Percentiles rank a stretch among this genome's conserved stretches.
Conservation (phyloP, 2,888 invertebrate genomes). For the Meganola albula region DNA sequence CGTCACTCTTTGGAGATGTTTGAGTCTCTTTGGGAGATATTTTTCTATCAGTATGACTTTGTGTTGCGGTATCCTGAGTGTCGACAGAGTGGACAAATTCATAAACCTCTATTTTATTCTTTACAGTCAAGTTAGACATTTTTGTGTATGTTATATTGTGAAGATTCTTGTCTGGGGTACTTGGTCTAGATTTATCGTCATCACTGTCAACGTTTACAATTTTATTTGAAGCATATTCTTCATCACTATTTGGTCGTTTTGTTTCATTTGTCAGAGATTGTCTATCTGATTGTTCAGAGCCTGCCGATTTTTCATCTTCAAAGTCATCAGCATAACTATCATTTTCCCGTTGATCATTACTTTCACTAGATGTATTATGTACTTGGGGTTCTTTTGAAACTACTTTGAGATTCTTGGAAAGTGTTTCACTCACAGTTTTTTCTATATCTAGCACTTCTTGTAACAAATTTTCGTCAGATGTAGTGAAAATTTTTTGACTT, state of each 20-base stretch:
- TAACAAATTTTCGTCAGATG: constrained; percentile 67
- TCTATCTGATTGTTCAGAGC: constrained; percentile 25
- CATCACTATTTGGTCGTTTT: constrained; percentile 6
- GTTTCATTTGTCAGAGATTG: background rate
- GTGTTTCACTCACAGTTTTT: constrained; percentile 48
- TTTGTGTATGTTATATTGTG: constrained; percentile 47
- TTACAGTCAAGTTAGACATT: constrained; percentile 52
- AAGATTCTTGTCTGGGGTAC: constrained; percentile 17
- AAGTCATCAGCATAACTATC: constrained; percentile 69
- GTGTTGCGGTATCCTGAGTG: constrained; percentile 63
- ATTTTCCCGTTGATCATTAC: constrained; percentile 29
- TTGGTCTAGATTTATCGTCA: constrained; percentile 15
- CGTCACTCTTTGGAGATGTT: constrained; percentile 56
- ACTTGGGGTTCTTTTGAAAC: constrained; percentile 19
- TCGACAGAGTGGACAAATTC: constrained; percentile 64
- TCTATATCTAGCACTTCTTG: constrained; percentile 65
- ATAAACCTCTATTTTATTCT: constrained; percentile 59
- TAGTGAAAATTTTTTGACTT: constrained; percentile 48
- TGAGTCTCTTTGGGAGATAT: constrained; percentile 66
- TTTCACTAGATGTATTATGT: constrained; percentile 27
- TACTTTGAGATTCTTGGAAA: constrained; percentile 38
- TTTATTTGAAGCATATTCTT: constrained; percentile 14
- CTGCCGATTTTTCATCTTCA: constrained; percentile 60
- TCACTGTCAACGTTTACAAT: constrained; percentile 15
- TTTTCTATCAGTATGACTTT: constrained; percentile 49